Base-by-base conservation (phyloP, 1,140 invertebrate species). In the Drosophila ironensis region DNA sequence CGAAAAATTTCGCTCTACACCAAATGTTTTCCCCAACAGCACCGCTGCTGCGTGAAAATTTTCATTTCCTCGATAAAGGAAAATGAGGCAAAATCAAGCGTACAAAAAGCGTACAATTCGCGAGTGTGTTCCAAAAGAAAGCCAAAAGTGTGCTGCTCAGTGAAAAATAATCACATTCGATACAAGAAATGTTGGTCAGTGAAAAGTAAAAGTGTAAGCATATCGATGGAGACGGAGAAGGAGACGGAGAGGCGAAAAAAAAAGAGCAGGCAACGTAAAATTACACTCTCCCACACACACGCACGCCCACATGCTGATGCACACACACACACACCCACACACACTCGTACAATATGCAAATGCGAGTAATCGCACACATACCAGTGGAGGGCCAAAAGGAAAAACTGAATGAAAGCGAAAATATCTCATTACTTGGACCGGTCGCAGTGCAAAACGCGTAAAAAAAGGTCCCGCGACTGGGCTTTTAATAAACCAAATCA, bases 1-100 rank as follows among this genome's bases (percentile, higher is more conserved):
- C 66, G 72, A 67, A 75, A 86, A 86, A 86, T 86, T 84, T 86
- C 67, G 74, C 80, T 86, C 54, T 86, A 86, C 72, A 86, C 80
- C 74, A 86, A 86, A 80, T 86, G 57, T 86, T 69, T 86, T 51
- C 63, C n/a, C 40, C 51, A 63, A 70, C 48, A 67, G 53, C 47
- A 59, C 48, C 40, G 45, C 57, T 66, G 66, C 28, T 71, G 52
- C 60, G 72, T 47, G 68, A 72, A 72, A 72, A 72, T 72, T 72
- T 70, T 50, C 35, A 46, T 63, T 48, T 30, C 22, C 57, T 48
- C 25, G 30, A 38, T 24, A 12, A 63, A 38, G 48, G 12, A 33
- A 33, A 30, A 12, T 0, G 11, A 14, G 28, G 42, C 14, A 24
- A 44, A 54, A 35, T 1, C 6, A 48, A n/a, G n/a, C n/a, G n/a